Base-by-base conservation (phyloP, 2,113 vertebrate genomes). In the Prolemur simus region DNA sequence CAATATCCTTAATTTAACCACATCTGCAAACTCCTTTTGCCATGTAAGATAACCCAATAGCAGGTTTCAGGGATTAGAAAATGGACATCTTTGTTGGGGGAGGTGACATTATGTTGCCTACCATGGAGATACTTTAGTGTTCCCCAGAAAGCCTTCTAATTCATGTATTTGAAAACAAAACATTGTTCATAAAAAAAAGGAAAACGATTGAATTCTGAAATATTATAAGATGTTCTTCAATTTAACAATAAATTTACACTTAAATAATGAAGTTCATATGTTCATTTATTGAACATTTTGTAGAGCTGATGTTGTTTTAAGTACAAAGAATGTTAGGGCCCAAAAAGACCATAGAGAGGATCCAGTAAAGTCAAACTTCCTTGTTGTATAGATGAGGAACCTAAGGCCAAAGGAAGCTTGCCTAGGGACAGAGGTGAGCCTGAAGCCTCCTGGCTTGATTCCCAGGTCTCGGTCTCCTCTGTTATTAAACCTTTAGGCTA, bases 261-360 rank as follows among this genome's bases (percentile, higher is more conserved):
- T 45, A 89, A 76, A 85, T 4, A 77, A 63, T 34, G 34, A 88
- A 89, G 14, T 78, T 17, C 12, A 25, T 34, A 56, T 47, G 18
- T 42, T 39, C 32, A 69, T 81, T 80, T 83, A 69, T 3, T 92
- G 85, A 96, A 63, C 64, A 93, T 91, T 85, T 93, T 84, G 77
- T 77, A 64, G 54, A 52, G 29, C 21, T 58, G 47, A 27, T 78
- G 87, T 47, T 89, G 47, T 18, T 89, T 93, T 89, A 56, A 85
- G 23, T 74, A 58, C 15, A 34, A 71, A 86, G 64, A 91, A 71
- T 63, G 10, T 66, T 47, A 37, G 54, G 89, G 34, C 18, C 18
- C 9, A 25, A 58, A 78, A 95, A 69, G 49, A 56, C 23, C 52
- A 73, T 0, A 29, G 32, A 77, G 60, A 54, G 7, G 1, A 82